Percentiles rank a stretch among this genome's conserved stretches.
Evolutionary conservation across 2,113 vertebrate species (phyloP).

Genomic region (Brachionichthys hirsutus): DNA sequence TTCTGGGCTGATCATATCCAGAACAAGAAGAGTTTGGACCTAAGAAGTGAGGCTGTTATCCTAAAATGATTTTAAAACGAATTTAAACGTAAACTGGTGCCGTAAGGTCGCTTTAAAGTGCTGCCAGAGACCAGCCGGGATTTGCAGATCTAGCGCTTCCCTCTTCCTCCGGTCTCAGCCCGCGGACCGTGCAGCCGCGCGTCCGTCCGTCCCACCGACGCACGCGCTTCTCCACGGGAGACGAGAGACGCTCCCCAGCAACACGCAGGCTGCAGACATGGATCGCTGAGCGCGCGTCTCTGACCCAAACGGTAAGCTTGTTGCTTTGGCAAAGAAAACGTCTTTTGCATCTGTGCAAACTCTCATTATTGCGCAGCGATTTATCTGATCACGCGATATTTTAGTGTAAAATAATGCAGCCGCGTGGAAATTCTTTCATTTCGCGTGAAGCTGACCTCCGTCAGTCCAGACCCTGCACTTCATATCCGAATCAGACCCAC

Average conservation of each 20-base stretch:
- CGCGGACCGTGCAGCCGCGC: not conserved
- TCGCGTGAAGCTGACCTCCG: not conserved
- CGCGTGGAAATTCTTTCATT: not conserved
- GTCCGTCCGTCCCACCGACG: slow-evolving; percentile 15
- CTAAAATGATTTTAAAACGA: not conserved
- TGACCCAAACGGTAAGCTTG: slow-evolving; percentile 51
- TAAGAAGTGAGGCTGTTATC: too few species aligned
- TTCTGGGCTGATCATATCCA: too few species aligned
- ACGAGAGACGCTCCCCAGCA: slow-evolving; percentile 14
- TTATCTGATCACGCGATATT: not conserved
- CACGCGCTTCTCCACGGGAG: slow-evolving; percentile 21
- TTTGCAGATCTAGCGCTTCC: not conserved
- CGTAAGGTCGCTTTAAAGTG: not conserved
- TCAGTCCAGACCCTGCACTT: too few species aligned
- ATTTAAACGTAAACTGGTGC: not conserved
- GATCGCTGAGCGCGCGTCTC: slow-evolving; percentile 21
- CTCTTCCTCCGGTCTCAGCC: slow-evolving; percentile 11
- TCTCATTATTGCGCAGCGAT: not conserved
- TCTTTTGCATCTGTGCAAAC: not conserved
- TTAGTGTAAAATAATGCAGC: not conserved
- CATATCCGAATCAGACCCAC: too few species aligned
- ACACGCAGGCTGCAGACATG: slow-evolving; percentile 30
- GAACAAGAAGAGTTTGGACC: too few species aligned
- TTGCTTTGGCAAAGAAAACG: not conserved
- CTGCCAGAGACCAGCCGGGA: too few species aligned